These are phyloP conservation scores for Agrotis clavis DNA, from an alignment of 2,888 invertebrate species.

Conservation along the genomic window DNA sequence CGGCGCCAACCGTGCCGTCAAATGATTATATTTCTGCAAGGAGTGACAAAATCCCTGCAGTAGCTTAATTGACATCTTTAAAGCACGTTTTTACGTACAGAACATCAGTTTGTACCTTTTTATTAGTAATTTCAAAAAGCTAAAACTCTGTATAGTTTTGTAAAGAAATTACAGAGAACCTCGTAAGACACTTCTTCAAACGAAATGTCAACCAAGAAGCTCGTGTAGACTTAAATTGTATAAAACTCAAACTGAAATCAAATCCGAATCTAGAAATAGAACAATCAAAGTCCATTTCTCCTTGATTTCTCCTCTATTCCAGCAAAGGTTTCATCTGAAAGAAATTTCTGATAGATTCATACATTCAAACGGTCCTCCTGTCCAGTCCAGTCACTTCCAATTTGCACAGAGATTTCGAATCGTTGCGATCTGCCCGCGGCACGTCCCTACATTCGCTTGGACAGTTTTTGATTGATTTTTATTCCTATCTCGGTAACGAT, in stretches of 20 bases:
- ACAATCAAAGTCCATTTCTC: neutral
- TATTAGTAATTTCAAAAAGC: no score
- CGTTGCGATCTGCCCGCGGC: conserved; percentile 47
- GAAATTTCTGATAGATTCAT: conserved; percentile 33
- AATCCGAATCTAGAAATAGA: conserved; percentile 3
- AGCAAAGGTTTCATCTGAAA: conserved; percentile 13
- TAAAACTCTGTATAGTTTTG: no score
- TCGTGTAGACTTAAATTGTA: no score
- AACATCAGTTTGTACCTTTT: no score
- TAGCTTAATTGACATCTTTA: no score
- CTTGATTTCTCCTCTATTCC: neutral
- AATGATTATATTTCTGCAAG: no score
- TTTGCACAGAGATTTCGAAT: conserved; percentile 74
- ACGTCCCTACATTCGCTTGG: conserved; percentile 51
- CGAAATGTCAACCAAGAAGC: no score
- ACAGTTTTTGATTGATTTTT: conserved; percentile 61
- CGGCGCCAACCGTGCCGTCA: no score
- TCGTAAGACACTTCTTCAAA: no score
- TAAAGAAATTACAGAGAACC: no score
- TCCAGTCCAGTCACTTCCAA: conserved; percentile 64
- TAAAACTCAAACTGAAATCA: neutral
- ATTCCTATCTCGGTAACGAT: conserved; percentile 39
- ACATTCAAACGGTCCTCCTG: conserved; percentile 33
- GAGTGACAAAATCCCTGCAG: no score
- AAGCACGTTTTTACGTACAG: no score